Evolutionary conservation across 64 coral and sea anemone genomes (phyloP).

Genomic region (Orbicella faveolata): DNA sequence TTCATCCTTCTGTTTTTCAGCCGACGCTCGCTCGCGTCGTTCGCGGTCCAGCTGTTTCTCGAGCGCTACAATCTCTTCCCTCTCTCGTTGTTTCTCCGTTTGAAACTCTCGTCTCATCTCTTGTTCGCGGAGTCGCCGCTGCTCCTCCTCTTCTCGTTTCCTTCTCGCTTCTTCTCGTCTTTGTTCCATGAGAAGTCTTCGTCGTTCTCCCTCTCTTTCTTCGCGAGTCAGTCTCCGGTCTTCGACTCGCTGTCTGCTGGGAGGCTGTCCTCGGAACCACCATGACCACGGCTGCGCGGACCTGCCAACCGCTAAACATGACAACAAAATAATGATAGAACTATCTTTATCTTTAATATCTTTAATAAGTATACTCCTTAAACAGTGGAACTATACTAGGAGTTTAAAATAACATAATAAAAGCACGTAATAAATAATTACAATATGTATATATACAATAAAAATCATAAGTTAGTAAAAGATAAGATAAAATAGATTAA

Average conservation of each 20-base stretch:
- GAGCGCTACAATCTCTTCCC: conserved; percentile 47
- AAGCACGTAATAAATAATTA: no score
- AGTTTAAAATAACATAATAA: no score
- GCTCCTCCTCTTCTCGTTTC: conserved; percentile 42
- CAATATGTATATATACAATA: no score
- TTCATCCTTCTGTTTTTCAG: conserved; percentile 61
- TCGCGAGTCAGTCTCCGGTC: conserved; percentile 66
- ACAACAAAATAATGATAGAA: background rate
- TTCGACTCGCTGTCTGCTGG: conserved; percentile 41
- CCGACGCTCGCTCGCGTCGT: conserved; percentile 1
- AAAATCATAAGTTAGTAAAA: no score
- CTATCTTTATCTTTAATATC: no score
- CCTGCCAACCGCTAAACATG: conserved; percentile 39
- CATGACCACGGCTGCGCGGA: conserved; percentile 61
- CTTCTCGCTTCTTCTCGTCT: conserved; percentile 54
- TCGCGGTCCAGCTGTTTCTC: conserved; percentile 62
- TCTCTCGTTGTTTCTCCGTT: conserved; percentile 41
- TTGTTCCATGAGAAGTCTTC: conserved; percentile 3
- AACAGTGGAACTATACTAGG: no score
- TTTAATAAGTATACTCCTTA: no score
- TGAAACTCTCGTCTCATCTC: conserved; percentile 37
- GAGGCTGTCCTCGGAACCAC: conserved; percentile 68
- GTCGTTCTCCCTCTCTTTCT: conserved; percentile 62
- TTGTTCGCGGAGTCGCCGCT: conserved; percentile 21
- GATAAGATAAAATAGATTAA: no score